Conservation (phyloP, 2,888 invertebrate species). For the Troglohyphantes excavatus region DNA sequence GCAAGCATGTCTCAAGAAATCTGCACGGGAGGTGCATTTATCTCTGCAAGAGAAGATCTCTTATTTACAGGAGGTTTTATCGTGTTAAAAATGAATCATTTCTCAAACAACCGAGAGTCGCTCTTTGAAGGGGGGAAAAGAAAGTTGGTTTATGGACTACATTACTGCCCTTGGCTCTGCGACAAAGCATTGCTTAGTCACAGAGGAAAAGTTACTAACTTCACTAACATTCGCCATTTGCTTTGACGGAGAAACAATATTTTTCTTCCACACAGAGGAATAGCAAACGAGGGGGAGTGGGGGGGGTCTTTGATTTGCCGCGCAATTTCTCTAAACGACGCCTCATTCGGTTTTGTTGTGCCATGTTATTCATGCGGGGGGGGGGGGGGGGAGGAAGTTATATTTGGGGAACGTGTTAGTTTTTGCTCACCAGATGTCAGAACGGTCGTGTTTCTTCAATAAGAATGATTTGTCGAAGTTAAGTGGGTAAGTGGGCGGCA, state of each 20-base stretch:
- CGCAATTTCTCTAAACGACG: constrained; percentile 1
- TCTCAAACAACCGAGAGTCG: constrained; percentile 41
- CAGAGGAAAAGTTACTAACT: constrained; percentile 3
- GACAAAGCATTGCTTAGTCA: constrained; percentile 38
- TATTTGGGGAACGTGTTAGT: neutral
- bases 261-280: too few species aligned
- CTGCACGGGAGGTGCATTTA: neutral
- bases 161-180: constrained; percentile 43
- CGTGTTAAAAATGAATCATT: constrained; percentile 51
- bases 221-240: constrained; percentile 29
- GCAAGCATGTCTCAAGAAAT: neutral
- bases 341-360: neutral
- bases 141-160: constrained; percentile 30
- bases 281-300: neutral
- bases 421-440: constrained; percentile 18
- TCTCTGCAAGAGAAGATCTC: constrained; percentile 17
- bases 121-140: neutral
- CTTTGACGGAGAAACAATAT: constrained; percentile 6
- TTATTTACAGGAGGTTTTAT: constrained; percentile 30
- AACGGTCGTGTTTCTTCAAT: neutral
- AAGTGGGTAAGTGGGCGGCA: constrained; percentile 46
- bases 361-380: neutral
- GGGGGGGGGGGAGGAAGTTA: neutral
- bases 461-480: constrained; percentile 51
- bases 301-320: constrained; percentile 17